Base-by-base conservation (phyloP, 2,888 invertebrate species). In the Melanophora roralis region DNA sequence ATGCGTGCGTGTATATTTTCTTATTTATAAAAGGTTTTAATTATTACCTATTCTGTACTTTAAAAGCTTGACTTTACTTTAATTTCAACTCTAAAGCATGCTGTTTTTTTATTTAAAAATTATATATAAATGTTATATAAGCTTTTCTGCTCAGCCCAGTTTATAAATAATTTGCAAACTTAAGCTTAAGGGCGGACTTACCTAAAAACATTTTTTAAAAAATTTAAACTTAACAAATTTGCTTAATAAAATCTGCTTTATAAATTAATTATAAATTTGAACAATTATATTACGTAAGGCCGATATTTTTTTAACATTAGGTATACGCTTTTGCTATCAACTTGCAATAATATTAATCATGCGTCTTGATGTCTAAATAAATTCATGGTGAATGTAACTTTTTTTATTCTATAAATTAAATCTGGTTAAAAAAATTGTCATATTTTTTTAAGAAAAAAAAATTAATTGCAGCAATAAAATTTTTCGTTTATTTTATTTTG, bases 331-430 rank as follows among this genome's bases (percentile, higher is more conserved):
- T 53, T 23, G 38, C 23, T 23, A 14, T 14, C 27, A 11, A 34
- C 23, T 51, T 49, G 62, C 34, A 16, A 34, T 16, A 43, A 60
- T 60, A 60, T 71, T 51, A 60, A 43, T 43, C 43, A 71, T 51
- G 53, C 51, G 5, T n/a, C 34, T 11, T 23, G 55, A 9, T 11
- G 11, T 27, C 11, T 19, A 36, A 59, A 9, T 45, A 55, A 19
- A 45, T 27, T 40, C 55, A 32, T 38, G 57, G 47, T 40, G 65
- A 65, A 57, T 57, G 57, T 65, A 57, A 57, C 57, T 60, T 49
- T 14, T 51, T 6, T 9, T 27, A n/a, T 27, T 3, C 27, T 27
- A 27, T 27, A 27, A 6, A 27, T 5, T 5, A 27, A 27, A 5
- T n/a, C n/a, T n/a, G n/a, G n/a, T n/a, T n/a, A n/a, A n/a, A n/a